Base-by-base conservation (phyloP, 2,888 invertebrate genomes). In the Trachelus iudaicus region DNA sequence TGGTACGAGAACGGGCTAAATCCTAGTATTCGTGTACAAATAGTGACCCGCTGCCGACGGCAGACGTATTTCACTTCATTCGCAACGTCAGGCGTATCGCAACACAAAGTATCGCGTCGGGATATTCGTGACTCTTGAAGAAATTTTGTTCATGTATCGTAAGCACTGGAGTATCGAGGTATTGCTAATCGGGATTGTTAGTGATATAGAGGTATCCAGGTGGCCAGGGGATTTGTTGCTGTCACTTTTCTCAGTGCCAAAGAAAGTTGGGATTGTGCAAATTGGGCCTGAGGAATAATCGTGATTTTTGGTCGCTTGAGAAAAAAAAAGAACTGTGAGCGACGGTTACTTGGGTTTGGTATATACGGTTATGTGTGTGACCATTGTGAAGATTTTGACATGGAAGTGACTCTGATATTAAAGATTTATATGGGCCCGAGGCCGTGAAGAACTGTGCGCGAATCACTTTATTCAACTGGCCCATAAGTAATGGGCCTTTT, bases 351-450 rank as follows among this genome's bases (percentile, higher is more conserved):
- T 11, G 71, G 31, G 71, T 30, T 30, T 30, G 33, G 31, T 71
- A 23, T 71, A 71, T 71, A 56, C 56, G 71, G 34, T 23, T 71
- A 71, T 56, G 71, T 71, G 71, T 71, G 71, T 71, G 71, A 71
- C 71, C 33, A 73, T 35, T 75, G 79, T 77, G 79, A 79, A 78
- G 79, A 76, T 69, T 73, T 73, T 79, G 79, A 77, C 56, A 79
- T 81, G 81, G 69, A 76, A 76, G 79, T 81, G 76, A 81, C 82
- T 81, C 77, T 81, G 69, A 81, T 83, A 78, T 75, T 81, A 69
- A 81, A 82, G 73, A 80, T 82, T 69, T 78, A 79, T 37, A 75
- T 73, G 76, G 76, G 56, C 56, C 56, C 56, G 78, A 73, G 74
- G 76, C 77, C 75, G 76, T 76, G 75, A 75, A 76, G 23, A 37